Evolutionary conservation across 64 coral and sea anemone genomes (phyloP), one percentile per base, ranked within the genome.

Genomic region (Montipora efflorescens): DNA sequence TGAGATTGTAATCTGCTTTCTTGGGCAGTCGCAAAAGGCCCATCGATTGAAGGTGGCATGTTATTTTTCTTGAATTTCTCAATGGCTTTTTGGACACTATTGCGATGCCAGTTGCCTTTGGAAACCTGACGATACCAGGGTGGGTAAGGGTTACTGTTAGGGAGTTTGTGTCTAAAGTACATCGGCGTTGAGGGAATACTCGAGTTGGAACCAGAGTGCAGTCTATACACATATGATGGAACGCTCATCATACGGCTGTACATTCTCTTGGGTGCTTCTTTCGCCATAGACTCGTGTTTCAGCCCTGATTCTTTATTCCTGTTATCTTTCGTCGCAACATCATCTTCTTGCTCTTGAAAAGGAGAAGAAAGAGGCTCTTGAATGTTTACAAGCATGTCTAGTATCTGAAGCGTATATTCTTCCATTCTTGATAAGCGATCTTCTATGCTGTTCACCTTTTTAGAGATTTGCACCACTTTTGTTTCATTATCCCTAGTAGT

Each of bases 161-260:
- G 95, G 18, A 96, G 47, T 68, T 94, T 96, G 69, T 90, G 89
- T 18, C 95, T 90, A 14, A 96, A 96, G 76, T 94, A 96, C 81
- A 90, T 74, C 20, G 92, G 87, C 21, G 74, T 61, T 58, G 59
- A 67, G 15, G 51, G 77, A 21, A 50, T 45, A 9, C 59, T 66
- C 5, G 66, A 25, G 19, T 46, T 75, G 47, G 64, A 78, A 49
- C 76, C 68, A 59, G 82, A 66, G 8, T 91, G 78, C 74, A 48
- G 64, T 57, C 89, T 80, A 76, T 96, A 81, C 47, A 96, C 61
- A 82, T 96, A 93, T 5, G 91, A 91, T 19, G 95, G 95, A 16
- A 96, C 86, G 70, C 95, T 96, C 77, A 96, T 89, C 91, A 96
- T 90, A 16, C 95, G 88, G 49, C 74, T 73, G 7, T 84, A 76